Conservation (phyloP, 1,140 invertebrate genomes). For the Panagrolaimus sp. region DNA sequence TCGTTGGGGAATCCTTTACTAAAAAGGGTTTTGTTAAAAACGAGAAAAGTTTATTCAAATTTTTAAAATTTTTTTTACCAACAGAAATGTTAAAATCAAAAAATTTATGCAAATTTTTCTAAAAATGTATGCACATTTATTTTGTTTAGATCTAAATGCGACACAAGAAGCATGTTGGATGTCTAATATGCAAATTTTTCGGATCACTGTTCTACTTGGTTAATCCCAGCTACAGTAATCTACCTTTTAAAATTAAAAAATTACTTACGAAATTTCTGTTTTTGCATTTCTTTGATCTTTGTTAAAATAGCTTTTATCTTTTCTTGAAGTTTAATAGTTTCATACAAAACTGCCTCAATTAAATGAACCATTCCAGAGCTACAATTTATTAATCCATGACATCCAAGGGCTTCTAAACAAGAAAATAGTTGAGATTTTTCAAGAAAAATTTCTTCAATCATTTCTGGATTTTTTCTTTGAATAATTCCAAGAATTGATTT, state of each 20-base stretch:
- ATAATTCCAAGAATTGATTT: conserved; percentile 30
- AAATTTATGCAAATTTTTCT: no score
- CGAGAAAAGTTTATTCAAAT: no score
- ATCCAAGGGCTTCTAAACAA: conserved; percentile 39
- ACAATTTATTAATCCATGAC: conserved; percentile 44
- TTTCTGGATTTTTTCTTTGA: conserved; percentile 29
- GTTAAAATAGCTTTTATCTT: conserved; percentile 26
- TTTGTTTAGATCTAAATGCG: no score
- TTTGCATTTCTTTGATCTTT: conserved; percentile 24
- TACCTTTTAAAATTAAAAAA: neutral
- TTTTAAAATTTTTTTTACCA: no score
- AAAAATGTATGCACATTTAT: no score
- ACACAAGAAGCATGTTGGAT: no score
- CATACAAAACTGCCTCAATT: conserved; percentile 35
- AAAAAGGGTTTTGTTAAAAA: no score
- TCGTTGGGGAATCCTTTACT: conserved; percentile 19
- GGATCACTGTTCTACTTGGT: no score
- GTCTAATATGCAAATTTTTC: no score
- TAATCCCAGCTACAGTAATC: no score
- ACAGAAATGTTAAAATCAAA: no score
- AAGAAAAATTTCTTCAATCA: conserved; percentile 33
- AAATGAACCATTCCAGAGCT: conserved; percentile 37
- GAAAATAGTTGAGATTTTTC: conserved; percentile 33
- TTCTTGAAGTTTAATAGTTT: conserved; percentile 33
- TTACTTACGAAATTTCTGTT: conserved; percentile 17